Conservation (phyloP, 2,797 vertebrate genomes). For the Cynopterus sphinx region DNA sequence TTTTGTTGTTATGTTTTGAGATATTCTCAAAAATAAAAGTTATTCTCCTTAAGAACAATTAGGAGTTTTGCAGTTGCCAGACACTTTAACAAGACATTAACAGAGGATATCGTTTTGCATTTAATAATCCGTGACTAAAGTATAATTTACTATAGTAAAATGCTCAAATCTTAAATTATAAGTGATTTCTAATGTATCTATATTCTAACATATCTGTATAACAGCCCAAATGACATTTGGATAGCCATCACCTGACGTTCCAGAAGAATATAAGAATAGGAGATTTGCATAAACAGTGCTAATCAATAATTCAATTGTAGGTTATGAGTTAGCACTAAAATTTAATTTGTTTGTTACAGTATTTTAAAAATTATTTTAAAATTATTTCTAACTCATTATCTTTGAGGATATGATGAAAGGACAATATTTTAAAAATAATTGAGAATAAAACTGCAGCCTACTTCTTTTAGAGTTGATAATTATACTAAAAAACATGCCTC, state of each 20-base stretch:
- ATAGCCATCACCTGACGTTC: not conserved
- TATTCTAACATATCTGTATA: not conserved
- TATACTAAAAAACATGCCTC: not conserved
- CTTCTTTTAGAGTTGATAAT: not conserved
- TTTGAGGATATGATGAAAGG: not conserved
- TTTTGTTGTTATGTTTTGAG: not conserved
- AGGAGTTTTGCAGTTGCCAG: not conserved
- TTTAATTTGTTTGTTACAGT: slow-evolving; percentile 23
- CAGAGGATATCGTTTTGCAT: not conserved
- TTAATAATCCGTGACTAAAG: not conserved
- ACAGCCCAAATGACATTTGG: not conserved
- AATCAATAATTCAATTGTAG: slow-evolving; percentile 42
- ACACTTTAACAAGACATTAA: not conserved
- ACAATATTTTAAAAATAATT: not conserved
- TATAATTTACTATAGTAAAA: not conserved
- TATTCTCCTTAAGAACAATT: not conserved
- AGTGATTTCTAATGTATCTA: not conserved
- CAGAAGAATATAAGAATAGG: not conserved
- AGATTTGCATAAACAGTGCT: not conserved
- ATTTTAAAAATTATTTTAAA: not conserved
- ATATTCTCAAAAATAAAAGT: not conserved
- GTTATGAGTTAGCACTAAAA: not conserved
- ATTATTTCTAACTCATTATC: not conserved
- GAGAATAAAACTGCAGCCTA: not conserved
- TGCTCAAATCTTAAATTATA: not conserved